phyloP scores from a whole-genome alignment of 2,797 vertebrate species.

The Heterohyrax brucei region DNA sequence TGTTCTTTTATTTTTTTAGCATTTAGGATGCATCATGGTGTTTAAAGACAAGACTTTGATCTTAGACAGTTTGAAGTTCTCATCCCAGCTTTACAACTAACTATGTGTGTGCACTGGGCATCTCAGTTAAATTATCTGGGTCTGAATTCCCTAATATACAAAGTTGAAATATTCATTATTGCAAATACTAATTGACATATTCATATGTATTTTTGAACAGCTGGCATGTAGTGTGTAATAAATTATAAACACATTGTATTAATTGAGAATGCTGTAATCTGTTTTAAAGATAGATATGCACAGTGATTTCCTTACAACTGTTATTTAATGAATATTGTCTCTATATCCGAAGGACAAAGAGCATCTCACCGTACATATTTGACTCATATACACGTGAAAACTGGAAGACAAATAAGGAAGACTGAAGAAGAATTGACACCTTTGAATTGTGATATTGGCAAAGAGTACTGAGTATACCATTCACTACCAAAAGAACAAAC shows the following conservation, averaged over 20 bases:
- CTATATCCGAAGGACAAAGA: not conserved
- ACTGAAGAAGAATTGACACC: too few relatives aligned
- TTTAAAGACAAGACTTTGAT: not conserved
- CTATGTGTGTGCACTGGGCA: not conserved
- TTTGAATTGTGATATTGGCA: too few relatives aligned
- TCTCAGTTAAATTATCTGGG: not conserved
- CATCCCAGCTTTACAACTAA: not conserved
- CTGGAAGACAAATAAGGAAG: too few relatives aligned
- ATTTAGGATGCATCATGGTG: not conserved
- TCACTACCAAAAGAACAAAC: too few relatives aligned
- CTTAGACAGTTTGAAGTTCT: not conserved
- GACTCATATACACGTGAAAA: too few relatives aligned
- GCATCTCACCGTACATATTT: too few relatives aligned
- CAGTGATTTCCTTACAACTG: not conserved
- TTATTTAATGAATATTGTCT: not conserved
- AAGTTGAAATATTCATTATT: not conserved
- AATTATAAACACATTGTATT: not conserved
- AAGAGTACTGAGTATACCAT: too few relatives aligned
- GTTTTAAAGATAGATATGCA: not conserved
- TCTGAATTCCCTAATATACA: not conserved
- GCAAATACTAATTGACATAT: constrained; percentile 7
- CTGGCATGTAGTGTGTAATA: not conserved
- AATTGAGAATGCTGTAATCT: not conserved
- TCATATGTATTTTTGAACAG: not conserved
- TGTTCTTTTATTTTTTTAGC: not conserved